A percentile compares a stretch with the other conserved stretches of the same genome.
Conservation (phyloP, 1,140 invertebrate genomes). For the Plodia interpunctella region DNA sequence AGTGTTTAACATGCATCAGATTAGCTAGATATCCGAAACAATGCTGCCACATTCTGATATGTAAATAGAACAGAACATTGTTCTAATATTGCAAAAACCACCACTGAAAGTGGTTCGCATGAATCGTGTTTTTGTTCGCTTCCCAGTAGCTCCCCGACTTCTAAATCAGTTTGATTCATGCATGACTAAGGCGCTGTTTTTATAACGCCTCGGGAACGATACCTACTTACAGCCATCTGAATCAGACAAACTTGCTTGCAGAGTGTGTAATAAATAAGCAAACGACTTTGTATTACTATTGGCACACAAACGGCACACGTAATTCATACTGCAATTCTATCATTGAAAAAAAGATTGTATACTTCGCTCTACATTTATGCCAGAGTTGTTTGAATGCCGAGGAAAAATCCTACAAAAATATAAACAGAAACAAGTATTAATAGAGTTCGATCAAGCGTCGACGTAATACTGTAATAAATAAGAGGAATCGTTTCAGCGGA, state of each 20-base stretch:
- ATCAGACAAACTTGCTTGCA: neutral
- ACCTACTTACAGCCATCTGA: conserved; percentile 35
- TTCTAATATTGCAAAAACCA: conserved; percentile 40
- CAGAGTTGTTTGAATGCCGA: neutral
- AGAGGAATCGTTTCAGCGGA: neutral
- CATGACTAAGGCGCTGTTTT: conserved; percentile 55
- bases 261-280: neutral
- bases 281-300: neutral
- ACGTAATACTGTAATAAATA: neutral
- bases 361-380: neutral
- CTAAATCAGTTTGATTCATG: conserved; percentile 53
- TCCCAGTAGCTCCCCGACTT: conserved; percentile 43
- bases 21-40: conserved; percentile 66
- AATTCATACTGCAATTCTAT: neutral
- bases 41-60: conserved; percentile 52
- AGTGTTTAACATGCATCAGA: conserved; percentile 54
- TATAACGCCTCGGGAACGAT: conserved; percentile 27
- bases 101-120: conserved; percentile 32
- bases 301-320: neutral
- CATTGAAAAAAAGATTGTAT: neutral
- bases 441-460: conserved; percentile 15
- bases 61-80: conserved; percentile 56
- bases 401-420: neutral
- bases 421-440: conserved; percentile 25
- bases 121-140: conserved; percentile 32